These are phyloP conservation scores for Leuctra nigra DNA, from an alignment of 2,888 invertebrate genomes.

Conservation along the genomic window DNA sequence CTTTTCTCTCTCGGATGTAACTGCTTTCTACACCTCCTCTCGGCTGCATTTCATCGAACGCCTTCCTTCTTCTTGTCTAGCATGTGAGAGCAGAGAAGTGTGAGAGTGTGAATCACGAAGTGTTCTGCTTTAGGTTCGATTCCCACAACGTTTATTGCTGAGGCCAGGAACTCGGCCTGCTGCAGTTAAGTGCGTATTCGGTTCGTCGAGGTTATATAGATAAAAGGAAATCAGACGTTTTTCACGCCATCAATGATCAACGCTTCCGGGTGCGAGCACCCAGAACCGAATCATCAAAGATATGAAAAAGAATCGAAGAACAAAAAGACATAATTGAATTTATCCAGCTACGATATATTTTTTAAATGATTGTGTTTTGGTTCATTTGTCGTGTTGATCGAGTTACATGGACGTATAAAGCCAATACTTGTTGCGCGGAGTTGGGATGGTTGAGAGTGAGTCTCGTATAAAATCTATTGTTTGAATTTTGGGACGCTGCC, in stretches of 20 bases:
- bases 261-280: slow-evolving; percentile 13
- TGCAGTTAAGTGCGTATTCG: background rate
- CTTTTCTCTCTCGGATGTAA: too few species aligned
- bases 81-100: too few species aligned
- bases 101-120: too few species aligned
- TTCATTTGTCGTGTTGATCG: background rate
- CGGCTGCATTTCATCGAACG: too few species aligned
- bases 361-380: slow-evolving; percentile 11
- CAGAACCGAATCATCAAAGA: background rate
- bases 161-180: background rate
- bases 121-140: too few species aligned
- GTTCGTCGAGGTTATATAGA: background rate
- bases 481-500: background rate
- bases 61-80: too few species aligned
- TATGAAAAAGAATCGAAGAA: background rate
- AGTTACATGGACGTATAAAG: background rate
- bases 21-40: too few species aligned
- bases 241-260: slow-evolving; percentile 21
- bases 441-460: background rate
- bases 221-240: slow-evolving; percentile 23
- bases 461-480: background rate
- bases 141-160: too few species aligned
- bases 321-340: background rate
- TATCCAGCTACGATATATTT: background rate
- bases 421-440: background rate